A percentile compares a stretch with the other conserved stretches of the same genome.
Conservation (phyloP, 2,888 invertebrate species). For the Hirtodrosophila histrioides region DNA sequence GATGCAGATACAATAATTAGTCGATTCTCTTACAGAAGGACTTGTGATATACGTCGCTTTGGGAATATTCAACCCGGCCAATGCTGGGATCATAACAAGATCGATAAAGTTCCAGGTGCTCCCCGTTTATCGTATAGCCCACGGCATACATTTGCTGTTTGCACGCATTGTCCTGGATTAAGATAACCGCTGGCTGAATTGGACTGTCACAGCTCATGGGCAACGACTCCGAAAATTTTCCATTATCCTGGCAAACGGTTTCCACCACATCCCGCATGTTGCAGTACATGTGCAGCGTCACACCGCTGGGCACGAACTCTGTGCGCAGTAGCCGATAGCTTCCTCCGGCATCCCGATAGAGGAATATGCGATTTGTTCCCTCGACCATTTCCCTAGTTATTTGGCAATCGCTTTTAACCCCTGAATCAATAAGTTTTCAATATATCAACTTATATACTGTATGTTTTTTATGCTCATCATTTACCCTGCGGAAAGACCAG, state of each 20-base stretch:
- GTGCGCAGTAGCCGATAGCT: slow-evolving; percentile 43
- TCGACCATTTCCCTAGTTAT: slow-evolving; percentile 33
- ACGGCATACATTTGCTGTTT: slow-evolving; percentile 33
- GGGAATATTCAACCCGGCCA: slow-evolving; percentile 42
- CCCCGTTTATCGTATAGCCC: slow-evolving; percentile 42
- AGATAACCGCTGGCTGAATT: slow-evolving; percentile 21
- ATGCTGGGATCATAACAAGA: slow-evolving; percentile 45
- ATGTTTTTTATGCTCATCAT: too few species aligned
- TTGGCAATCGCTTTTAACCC: slow-evolving; percentile 23
- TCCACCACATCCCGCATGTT: slow-evolving; percentile 35
- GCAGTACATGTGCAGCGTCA: slow-evolving; percentile 51
- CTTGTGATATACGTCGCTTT: slow-evolving; percentile 60
- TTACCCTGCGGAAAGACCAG: too few species aligned
- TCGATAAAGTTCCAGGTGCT: slow-evolving; percentile 54
- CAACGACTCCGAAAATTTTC: slow-evolving; percentile 24
- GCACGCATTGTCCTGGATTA: too few species aligned
- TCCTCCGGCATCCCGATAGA: slow-evolving; percentile 47
- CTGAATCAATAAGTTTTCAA: neutral
- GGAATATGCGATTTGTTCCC: slow-evolving; percentile 54
- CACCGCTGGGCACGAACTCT: slow-evolving; percentile 47
- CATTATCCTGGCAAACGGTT: slow-evolving; percentile 44
- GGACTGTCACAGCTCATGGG: slow-evolving; percentile 50
- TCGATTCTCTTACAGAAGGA: slow-evolving; percentile 49
- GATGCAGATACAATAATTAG: neutral
- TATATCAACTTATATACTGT: too few species aligned